A percentile compares a stretch with the other conserved stretches of the same genome.
Conservation (phyloP, 2,113 vertebrate genomes). For the Mustela lutreola region DNA sequence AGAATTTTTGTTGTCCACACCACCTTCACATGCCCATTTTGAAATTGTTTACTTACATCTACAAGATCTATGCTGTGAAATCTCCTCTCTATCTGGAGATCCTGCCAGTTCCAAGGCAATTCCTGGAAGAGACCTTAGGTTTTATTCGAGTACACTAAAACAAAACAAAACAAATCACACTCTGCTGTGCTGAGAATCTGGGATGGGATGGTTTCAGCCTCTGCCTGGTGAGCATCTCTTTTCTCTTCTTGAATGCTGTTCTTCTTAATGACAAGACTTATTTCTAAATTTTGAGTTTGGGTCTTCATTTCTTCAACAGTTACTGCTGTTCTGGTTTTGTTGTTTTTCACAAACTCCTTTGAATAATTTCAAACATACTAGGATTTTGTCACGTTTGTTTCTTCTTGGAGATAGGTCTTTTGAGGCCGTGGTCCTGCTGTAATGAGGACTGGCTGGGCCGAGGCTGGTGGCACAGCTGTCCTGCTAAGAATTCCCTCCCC, state of each 20-base stretch:
- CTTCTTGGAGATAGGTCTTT: not conserved
- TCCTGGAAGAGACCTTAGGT: not conserved
- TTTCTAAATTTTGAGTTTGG: not conserved
- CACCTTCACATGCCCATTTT: not conserved
- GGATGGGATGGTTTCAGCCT: not conserved
- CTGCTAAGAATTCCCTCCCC: fast-evolving
- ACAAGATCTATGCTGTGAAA: not conserved
- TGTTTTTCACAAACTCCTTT: not conserved
- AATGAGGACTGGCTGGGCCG: not conserved
- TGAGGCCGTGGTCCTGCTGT: not conserved
- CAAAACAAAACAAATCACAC: not conserved
- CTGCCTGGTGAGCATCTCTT: not conserved
- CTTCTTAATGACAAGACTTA: not conserved
- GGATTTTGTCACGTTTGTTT: not conserved
- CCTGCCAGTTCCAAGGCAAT: not conserved
- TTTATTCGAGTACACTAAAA: not conserved
- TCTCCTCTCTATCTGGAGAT: not conserved
- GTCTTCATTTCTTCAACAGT: not conserved
- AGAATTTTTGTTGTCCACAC: not conserved
- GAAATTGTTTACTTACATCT: not conserved
- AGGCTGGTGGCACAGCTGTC: not conserved
- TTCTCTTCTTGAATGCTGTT: not conserved
- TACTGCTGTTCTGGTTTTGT: not conserved
- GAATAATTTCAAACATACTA: not conserved
- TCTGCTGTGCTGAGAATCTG: too few relatives aligned